Conservation (phyloP, 1,140 invertebrate species). For the Drosophila obscura region DNA sequence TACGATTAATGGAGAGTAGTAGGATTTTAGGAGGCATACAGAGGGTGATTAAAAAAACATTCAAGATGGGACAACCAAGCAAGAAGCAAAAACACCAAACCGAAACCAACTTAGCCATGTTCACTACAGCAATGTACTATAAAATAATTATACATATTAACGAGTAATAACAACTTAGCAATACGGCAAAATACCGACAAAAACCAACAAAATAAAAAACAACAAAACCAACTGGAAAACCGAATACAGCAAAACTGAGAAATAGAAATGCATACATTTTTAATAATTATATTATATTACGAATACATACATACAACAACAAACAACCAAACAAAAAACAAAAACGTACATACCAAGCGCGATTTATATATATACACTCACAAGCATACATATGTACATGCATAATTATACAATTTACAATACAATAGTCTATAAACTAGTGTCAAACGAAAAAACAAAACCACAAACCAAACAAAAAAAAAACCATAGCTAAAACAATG, state of each 20-base stretch:
- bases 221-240: slow-evolving; percentile 5
- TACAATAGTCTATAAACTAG: slow-evolving; percentile 44
- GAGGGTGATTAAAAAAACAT: not conserved
- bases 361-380: slow-evolving; percentile 10
- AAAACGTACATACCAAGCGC: slow-evolving; percentile 1
- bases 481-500: slow-evolving; percentile 18
- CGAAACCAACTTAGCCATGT: slow-evolving; percentile 34
- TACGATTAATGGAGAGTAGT: slow-evolving; percentile 14
- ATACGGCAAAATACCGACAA: slow-evolving; percentile 15
- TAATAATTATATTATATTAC: slow-evolving; percentile 11
- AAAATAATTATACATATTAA: slow-evolving; percentile 12
- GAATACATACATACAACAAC: not conserved
- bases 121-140: slow-evolving; percentile 44
- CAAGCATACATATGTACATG: slow-evolving; percentile 24
- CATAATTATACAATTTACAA: slow-evolving; percentile 36
- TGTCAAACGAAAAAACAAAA: slow-evolving; percentile 31
- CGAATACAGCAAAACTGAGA: slow-evolving; percentile 5
- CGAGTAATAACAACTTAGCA: slow-evolving; percentile 12
- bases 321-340: not conserved
- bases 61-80: slow-evolving; percentile 5
- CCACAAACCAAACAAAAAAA: slow-evolving; percentile 2
- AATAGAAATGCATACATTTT: slow-evolving; percentile 15
- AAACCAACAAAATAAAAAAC: slow-evolving; percentile 1
- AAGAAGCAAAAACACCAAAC: slow-evolving; percentile 17
- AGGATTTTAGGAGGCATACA: slow-evolving; percentile 8